Evolutionary conservation across 2,797 vertebrate genomes (phyloP), one percentile per base, ranked within the genome.

Genomic region (Sphenodon punctatus): DNA sequence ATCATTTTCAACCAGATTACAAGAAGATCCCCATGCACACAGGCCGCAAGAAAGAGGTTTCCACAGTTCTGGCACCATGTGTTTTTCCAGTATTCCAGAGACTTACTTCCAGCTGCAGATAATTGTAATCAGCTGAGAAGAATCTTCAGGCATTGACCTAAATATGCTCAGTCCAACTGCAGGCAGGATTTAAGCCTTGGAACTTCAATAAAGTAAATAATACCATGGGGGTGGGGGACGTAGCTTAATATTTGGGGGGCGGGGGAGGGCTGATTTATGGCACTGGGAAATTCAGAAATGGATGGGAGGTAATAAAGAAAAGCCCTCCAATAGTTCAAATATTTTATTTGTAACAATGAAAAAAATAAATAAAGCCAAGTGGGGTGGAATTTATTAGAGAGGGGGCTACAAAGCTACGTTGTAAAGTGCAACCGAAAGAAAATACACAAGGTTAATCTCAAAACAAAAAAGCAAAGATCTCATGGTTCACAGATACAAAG

Each of bases 231-330:
- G 43, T 87, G 86, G 83, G 48, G n/a, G n/a, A n/a, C 41, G 76
- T 71, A 67, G 8, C 30, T 76, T 17, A 0, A 0, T 34, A 39
- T 66, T 20, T 68, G 59, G 82, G 71, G n/a, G n/a, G 63, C 7
- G n/a, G n/a, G n/a, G n/a, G 51, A 32, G 75, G 25, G 8, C 43
- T 85, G 75, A 61, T 84, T 87, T 74, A 30, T 22, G 49, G 56
- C 23, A 30, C 4, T 53, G 1, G 0, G 19, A 27, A 36, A 51
- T 55, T 77, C 66, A 15, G 5, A 89, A 89, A 30, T 75, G 66
- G 77, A 84, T 78, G 17, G 75, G 90, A 90, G 91, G 85, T 80
- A 67, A 61, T 12, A n/a, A n/a, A n/a, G n/a, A n/a, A 23, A 1
- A 69, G 17, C 41, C 27, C n/a, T 16, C 49, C n/a, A 41, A 64